Percentiles rank a stretch among this genome's conserved stretches.
Conservation (phyloP, 1,140 invertebrate species). For the Drosophila burlai region DNA sequence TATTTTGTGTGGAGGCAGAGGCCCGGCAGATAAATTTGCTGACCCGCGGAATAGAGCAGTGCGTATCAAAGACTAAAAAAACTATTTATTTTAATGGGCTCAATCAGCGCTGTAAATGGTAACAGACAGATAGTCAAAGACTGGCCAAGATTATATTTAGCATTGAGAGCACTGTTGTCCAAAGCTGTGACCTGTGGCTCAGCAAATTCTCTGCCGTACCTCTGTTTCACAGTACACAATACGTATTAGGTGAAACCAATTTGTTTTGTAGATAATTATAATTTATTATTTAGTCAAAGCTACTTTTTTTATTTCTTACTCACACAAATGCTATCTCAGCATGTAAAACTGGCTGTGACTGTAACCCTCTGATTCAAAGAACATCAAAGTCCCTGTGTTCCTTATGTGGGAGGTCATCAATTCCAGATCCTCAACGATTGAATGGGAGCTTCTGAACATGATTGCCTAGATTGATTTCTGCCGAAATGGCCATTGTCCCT, state of each 20-base stretch:
- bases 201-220: not conserved
- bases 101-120: not conserved
- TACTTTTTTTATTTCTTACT: too few relatives aligned
- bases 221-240: not conserved
- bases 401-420: not conserved
- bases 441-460: not conserved
- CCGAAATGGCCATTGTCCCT: constrained; percentile 3
- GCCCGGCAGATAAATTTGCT: too few relatives aligned
- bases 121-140: not conserved
- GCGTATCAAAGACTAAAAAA: too few relatives aligned
- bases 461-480: constrained; percentile 15
- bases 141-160: not conserved
- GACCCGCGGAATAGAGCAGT: too few relatives aligned
- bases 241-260: too few relatives aligned
- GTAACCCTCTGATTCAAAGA: not conserved
- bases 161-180: not conserved
- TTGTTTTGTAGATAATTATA: too few relatives aligned
- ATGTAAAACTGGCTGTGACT: not conserved
- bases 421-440: not conserved
- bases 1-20: too few relatives aligned
- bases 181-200: not conserved
- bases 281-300: too few relatives aligned
- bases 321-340: not conserved
- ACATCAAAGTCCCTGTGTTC: not conserved
- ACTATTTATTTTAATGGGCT: too few relatives aligned